Base-by-base conservation (phyloP, 2,888 invertebrate genomes). In the Caenorhabditis wallacei region DNA sequence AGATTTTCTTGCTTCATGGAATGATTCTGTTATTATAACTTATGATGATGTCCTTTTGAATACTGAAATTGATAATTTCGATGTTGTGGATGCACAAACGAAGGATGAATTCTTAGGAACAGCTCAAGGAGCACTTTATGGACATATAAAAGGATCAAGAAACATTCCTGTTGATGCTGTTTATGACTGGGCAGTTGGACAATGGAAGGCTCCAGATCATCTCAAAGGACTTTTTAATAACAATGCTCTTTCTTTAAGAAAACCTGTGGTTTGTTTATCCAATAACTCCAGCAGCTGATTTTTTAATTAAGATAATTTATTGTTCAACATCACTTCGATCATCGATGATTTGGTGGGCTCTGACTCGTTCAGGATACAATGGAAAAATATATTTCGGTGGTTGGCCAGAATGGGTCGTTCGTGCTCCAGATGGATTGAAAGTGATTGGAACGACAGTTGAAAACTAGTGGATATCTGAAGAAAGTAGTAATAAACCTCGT, bases 391-490 rank as follows among this genome's bases (percentile, higher is more conserved):
- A 91, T 70, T 91, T 91, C 63, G 91, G 90, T 37, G 88, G 89
- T 2, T 91, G 91, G 91, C 90, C 91, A 1, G 91, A 91, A 74
- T 91, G 89, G 89, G 87, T 91, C 7, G 88, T 91, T 8, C 80
- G 91, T 30, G 90, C 91, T 4, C 91, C 91, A 4, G 91, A 91
- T 71, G 84, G 86, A 48, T 82, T 91, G 26, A 91, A 90, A 85
- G 85, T 90, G n/a, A 86, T 90, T 40, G 80, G 75, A 43, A n/a
- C 66, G 1, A 53, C 72, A 20, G 16, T 13, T 0, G 66, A 66
- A 22, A 66, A n/a, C 35, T 66, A 53, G 20, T 35, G 4, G 13
- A 24, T 51, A 10, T 16, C 51, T 13, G 57, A 56, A 26, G 48
- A 51, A 68, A 11, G 11, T n/a, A n/a, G n/a, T n/a, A n/a, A n/a